These are phyloP conservation scores for Dugesia japonica DNA, from an alignment of 2,888 invertebrate species.

Conservation along the genomic window DNA sequence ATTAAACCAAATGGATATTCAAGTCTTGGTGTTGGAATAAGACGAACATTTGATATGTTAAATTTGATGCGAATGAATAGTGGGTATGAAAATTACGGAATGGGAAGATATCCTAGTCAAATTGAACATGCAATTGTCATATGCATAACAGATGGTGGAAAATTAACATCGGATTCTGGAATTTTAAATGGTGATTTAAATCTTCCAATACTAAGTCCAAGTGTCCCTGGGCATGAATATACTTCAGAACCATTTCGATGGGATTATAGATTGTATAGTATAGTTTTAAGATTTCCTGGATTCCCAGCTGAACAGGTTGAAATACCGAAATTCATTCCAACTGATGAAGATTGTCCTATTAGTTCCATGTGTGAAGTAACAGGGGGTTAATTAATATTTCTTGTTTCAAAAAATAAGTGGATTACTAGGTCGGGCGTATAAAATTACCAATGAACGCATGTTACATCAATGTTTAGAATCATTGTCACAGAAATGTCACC, in stretches of 20 bases:
- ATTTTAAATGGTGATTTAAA: constrained; percentile 27
- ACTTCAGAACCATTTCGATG: constrained; percentile 96
- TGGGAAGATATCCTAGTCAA: constrained; percentile 87
- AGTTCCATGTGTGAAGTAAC: constrained; percentile 97
- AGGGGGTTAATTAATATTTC: too few species aligned
- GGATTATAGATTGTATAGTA: constrained; percentile 90
- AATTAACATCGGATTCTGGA: constrained; percentile 59
- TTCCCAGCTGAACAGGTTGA: constrained; percentile 57
- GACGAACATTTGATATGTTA: constrained; percentile 85
- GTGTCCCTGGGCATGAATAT: constrained; percentile 83
- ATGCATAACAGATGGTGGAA: constrained; percentile 89
- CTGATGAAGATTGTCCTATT: constrained; percentile 79
- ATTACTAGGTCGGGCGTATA: constrained; percentile 30
- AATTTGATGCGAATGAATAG: constrained; percentile 86
- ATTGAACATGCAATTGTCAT: constrained; percentile 91
- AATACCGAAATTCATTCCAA: constrained; percentile 56
- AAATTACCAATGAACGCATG: constrained; percentile 53
- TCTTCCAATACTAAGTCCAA: constrained; percentile 32
- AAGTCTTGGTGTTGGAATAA: constrained; percentile 77
- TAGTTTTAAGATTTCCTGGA: constrained; percentile 76
- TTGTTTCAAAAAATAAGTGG: too few species aligned
- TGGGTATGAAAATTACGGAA: constrained; percentile 97
- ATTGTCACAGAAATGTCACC: constrained; percentile 84
- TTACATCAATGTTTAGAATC: constrained; percentile 88
- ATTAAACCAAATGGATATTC: constrained; percentile 78